A percentile compares a stretch with the other conserved stretches of the same genome.
These are phyloP conservation scores for Oxyscelio sp. DNA, from an alignment of 2,888 invertebrate genomes.

Conservation along the genomic window DNA sequence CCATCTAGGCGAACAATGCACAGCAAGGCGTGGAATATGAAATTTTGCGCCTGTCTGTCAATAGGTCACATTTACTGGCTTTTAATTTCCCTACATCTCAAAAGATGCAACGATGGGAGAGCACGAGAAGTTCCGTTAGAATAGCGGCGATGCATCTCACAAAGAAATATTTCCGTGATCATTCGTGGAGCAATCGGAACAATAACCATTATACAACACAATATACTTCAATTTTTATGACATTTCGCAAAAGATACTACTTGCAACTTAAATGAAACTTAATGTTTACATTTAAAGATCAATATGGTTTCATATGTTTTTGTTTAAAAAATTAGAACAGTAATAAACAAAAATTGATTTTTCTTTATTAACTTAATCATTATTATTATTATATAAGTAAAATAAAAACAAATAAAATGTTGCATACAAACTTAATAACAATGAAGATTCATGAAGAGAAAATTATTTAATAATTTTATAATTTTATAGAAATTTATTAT, in stretches of 20 bases:
- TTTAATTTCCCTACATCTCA: conserved; percentile 66
- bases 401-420: too few relatives aligned
- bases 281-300: background rate
- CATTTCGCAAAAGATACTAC: conserved; percentile 53
- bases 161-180: conserved; percentile 70
- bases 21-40: background rate
- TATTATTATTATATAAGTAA: too few relatives aligned
- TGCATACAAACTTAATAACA: too few relatives aligned
- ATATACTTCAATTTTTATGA: conserved; percentile 51
- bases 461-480: too few relatives aligned
- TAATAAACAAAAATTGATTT: too few relatives aligned
- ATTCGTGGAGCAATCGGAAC: conserved; percentile 57
- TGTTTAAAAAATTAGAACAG: too few relatives aligned
- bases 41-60: conserved; percentile 22
- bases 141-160: conserved; percentile 62
- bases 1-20: background rate
- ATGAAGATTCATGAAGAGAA: too few relatives aligned
- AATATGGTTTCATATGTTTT: background rate
- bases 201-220: conserved; percentile 60
- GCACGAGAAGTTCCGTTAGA: conserved; percentile 65
- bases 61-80: conserved; percentile 36
- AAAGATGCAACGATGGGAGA: conserved; percentile 39
- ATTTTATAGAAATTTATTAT: too few relatives aligned
- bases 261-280: conserved; percentile 45
- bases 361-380: too few relatives aligned